Evolutionary conservation across 35 echinoderm and acorn worm genomes (phyloP), one percentile per base, ranked within the genome.

Genomic region (Lytechinus variegatus): DNA sequence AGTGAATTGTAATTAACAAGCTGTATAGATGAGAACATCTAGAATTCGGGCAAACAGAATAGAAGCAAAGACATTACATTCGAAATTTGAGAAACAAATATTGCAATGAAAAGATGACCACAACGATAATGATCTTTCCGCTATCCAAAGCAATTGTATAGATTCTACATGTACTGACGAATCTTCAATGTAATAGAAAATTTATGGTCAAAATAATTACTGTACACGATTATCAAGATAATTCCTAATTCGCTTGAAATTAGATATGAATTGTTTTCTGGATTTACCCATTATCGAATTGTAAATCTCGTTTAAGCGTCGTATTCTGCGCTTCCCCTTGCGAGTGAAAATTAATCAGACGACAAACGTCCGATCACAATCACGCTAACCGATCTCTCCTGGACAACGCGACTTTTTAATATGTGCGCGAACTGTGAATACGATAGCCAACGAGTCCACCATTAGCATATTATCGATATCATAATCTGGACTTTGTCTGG

Each of bases 391-490:
- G 66, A 79, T 79, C 66, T 79, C 19, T 24, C 21, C 16, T 79
- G 12, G 7, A 79, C n/a, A n/a, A 19, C 6, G 16, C 6, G 66
- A 79, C 66, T 79, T 16, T 72, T 44, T 2, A 44, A 44, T 44
- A 44, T 44, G 33, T 44, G 19, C 66, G 24, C 24, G 66, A 13
- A 90, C 16, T 90, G 88, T 90, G 5, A 90, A 90, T 44, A 90
- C 88, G 88, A 90, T 90, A 44, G 88, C 88, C 28, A 21, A 28
- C 88, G 52, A 90, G 10, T 52, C 14, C 28, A 10, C 21, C 29
- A 90, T 90, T 90, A 90, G 88, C 88, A 90, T 90, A 52, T 90
- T 90, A 90, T 90, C 88, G 88, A 90, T 90, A 90, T 51, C 88
- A 52, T 90, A n/a, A 90, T 90, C 88, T 90, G 10, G 29, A 54